These are phyloP conservation scores for Caenorhabditis panamensis DNA, from an alignment of 2,888 invertebrate species.

Conservation along the genomic window DNA sequence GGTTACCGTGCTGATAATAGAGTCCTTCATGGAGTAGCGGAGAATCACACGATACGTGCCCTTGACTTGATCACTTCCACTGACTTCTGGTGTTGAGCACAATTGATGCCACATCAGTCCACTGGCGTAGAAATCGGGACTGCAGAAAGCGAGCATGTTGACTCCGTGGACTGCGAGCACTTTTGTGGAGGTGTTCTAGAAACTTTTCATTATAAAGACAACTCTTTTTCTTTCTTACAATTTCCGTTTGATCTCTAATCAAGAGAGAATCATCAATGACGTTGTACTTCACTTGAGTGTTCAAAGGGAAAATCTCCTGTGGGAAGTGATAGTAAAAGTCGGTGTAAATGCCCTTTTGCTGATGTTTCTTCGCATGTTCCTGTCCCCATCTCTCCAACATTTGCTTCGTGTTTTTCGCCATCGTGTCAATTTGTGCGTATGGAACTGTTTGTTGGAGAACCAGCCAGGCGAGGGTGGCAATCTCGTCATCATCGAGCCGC, in stretches of 20 bases:
- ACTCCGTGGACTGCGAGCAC: conserved; percentile 6
- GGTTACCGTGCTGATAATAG: conserved; percentile 25
- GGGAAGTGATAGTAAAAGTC: conserved; percentile 29
- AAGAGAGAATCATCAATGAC: conserved; percentile 9
- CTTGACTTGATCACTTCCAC: neutral
- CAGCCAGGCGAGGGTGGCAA: conserved; percentile 26
- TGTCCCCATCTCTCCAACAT: conserved; percentile 8
- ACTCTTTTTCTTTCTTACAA: conserved; percentile 15
- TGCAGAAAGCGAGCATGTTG: conserved; percentile 27
- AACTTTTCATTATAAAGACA: neutral
- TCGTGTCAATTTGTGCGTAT: neutral
- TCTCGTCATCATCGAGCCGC: conserved; percentile 18
- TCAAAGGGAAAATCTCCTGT: conserved; percentile 45
- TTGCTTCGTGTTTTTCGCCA: conserved; percentile 11
- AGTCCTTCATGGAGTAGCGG: conserved; percentile 29
- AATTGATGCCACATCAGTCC: conserved; percentile 15
- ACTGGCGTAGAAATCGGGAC: conserved; percentile 46
- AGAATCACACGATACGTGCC: neutral
- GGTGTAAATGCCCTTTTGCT: neutral
- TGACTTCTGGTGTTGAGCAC: neutral
- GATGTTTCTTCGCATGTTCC: conserved; percentile 8
- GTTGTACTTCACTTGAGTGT: neutral
- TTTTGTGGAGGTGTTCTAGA: neutral
- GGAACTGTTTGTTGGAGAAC: conserved; percentile 31
- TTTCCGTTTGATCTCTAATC: neutral